phyloP scores from a whole-genome alignment of 2,888 invertebrate species.

The Archips xylosteana region DNA sequence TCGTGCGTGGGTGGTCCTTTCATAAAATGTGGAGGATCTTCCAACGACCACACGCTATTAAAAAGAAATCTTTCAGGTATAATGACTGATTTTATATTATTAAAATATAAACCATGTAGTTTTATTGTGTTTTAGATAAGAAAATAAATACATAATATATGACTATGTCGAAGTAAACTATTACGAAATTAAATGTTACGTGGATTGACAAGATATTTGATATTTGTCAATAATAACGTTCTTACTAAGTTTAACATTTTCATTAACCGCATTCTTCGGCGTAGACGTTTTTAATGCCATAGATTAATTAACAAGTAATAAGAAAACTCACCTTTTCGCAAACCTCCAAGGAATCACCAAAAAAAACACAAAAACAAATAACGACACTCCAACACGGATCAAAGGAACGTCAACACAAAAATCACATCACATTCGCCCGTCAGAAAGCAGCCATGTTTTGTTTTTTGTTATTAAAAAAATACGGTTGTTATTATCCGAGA shows the following conservation, averaged over 20 bases:
- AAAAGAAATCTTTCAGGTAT: too few species aligned
- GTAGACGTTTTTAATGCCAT: background rate
- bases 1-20: too few species aligned
- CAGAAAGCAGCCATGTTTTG: background rate
- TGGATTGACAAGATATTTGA: background rate
- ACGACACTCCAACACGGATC: background rate
- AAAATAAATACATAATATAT: background rate
- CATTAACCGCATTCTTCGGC: background rate
- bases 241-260: background rate
- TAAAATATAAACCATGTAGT: too few species aligned
- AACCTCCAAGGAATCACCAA: background rate
- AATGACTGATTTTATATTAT: too few species aligned
- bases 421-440: constrained; percentile 17
- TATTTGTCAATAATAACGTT: background rate
- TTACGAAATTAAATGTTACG: background rate
- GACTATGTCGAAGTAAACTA: background rate
- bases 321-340: background rate
- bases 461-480: constrained; percentile 3
- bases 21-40: too few species aligned
- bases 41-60: too few species aligned
- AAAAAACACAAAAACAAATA: constrained; percentile 4
- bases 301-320: background rate
- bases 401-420: constrained; percentile 9
- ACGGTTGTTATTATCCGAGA: constrained; percentile 19
- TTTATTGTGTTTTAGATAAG: too few species aligned